phyloP scores from a whole-genome alignment of 2,888 invertebrate species.

The Hirudinaria manillensis region DNA sequence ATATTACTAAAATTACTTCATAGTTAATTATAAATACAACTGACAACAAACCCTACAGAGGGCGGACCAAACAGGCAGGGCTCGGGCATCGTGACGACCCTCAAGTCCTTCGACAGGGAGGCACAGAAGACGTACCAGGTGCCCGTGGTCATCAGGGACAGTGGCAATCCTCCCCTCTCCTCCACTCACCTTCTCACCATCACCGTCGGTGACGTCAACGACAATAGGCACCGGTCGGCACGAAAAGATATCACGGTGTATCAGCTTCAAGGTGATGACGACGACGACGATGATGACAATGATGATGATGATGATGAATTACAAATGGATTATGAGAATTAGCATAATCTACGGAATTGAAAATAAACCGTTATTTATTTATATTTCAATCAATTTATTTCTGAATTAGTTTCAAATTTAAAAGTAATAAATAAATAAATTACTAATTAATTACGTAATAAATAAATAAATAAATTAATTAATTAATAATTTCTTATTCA shows the following conservation, averaged over 20 bases:
- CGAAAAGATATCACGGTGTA: slow-evolving; percentile 92
- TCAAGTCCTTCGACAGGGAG: slow-evolving; percentile 87
- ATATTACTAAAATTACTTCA: neutral
- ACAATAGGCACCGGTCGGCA: slow-evolving; percentile 96
- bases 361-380: too few species aligned
- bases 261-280: slow-evolving; percentile 74
- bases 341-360: neutral
- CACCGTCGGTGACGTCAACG: slow-evolving; percentile 92
- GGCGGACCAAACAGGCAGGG: slow-evolving; percentile 60
- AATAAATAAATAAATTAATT: too few species aligned
- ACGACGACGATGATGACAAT: slow-evolving; percentile 47
- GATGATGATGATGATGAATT: neutral
- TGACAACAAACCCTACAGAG: slow-evolving; percentile 36
- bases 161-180: slow-evolving; percentile 80
- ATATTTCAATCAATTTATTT: too few species aligned
- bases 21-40: neutral
- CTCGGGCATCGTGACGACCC: slow-evolving; percentile 90
- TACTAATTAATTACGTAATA: too few species aligned
- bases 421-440: too few species aligned
- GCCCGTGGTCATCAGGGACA: slow-evolving; percentile 93
- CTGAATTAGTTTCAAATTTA: too few species aligned
- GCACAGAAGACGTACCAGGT: slow-evolving; percentile 91
- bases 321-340: neutral
- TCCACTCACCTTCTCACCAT: slow-evolving; percentile 89
- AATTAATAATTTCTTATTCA: too few species aligned